Base-by-base conservation (phyloP, 2,888 invertebrate species). In the Folsomia candida region DNA sequence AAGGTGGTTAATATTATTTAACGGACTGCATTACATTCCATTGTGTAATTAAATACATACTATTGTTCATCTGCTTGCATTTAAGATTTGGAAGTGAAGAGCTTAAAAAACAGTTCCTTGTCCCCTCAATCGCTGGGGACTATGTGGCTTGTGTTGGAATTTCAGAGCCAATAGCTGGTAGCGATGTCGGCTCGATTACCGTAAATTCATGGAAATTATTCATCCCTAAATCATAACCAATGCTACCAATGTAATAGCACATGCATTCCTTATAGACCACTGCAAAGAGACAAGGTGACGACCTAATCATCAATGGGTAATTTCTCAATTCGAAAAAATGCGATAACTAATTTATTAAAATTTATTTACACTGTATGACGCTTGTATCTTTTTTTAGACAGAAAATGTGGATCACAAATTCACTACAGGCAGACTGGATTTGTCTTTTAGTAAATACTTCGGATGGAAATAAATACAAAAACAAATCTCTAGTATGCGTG, bases 391-490 rank as follows among this genome's bases (percentile, higher is more conserved):
- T 57, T 9, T 37, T 37, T 37, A 37, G 14, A 37, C 4, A 9
- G 37, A 4, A 37, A 37, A 37, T 37, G 70, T 78, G 76, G 76
- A 78, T 78, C 51, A 86, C 87, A 2, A 87, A 85, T 78, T 86
- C 85, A 0, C 80, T 81, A 24, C 85, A 87, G 79, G 87, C 86
- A 0, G 87, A 87, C 80, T 87, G 86, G 86, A 86, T 87, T 81
- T 86, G 86, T 80, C 81, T 87, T 25, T 80, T 87, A 59, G 85
- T 84, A 24, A 87, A 86, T 81, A 87, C 87, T 0, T 81, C 83
- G 2, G 81, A 83, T 4, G 84, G 84, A 0, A 78, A 78, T 20
- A 73, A 81, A 1, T 86, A 87, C 77, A 78, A 80, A 69, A 86
- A 85, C 80, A 87, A 87, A 80, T 86, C 86, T 20, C 82, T 87